A percentile compares a stretch with the other conserved stretches of the same genome.
These are phyloP conservation scores for Acrossocheilus fasciatus DNA, from an alignment of 2,797 vertebrate genomes.

Conservation along the genomic window DNA sequence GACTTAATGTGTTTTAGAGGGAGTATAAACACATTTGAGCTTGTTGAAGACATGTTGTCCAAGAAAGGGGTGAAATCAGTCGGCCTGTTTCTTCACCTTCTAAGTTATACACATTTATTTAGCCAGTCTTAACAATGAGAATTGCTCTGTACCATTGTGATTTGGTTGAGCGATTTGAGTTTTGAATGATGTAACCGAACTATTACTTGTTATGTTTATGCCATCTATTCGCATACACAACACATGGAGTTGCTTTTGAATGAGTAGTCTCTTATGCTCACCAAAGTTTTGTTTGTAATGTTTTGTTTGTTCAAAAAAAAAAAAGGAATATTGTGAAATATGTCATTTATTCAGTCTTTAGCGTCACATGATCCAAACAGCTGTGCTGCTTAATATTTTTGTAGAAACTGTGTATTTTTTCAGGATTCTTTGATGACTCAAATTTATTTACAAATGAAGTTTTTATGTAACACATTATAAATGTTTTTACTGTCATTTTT, in stretches of 20 bases:
- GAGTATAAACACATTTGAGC: conserved; percentile 7
- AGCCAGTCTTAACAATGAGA: background rate
- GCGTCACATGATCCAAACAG: background rate
- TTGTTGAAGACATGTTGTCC: background rate
- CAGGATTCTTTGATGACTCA: background rate
- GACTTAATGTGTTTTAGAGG: conserved; percentile 33
- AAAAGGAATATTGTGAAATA: background rate
- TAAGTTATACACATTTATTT: background rate
- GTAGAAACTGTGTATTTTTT: background rate
- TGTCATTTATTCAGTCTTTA: background rate
- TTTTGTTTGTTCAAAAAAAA: background rate
- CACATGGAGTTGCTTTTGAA: background rate
- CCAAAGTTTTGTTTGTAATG: background rate
- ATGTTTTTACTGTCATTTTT: background rate
- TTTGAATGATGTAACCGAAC: background rate
- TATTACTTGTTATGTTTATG: background rate
- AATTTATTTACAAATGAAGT: background rate
- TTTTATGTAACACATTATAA: background rate
- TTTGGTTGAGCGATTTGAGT: too few species aligned
- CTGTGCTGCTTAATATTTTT: background rate
- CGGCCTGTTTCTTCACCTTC: background rate
- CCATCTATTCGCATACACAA: background rate
- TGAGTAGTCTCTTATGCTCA: background rate
- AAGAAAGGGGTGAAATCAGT: background rate
- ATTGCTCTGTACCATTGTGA: background rate